Evolutionary conservation across 2,113 vertebrate species (phyloP), one percentile per base, ranked within the genome.

Genomic region (Centropus bengalensis): DNA sequence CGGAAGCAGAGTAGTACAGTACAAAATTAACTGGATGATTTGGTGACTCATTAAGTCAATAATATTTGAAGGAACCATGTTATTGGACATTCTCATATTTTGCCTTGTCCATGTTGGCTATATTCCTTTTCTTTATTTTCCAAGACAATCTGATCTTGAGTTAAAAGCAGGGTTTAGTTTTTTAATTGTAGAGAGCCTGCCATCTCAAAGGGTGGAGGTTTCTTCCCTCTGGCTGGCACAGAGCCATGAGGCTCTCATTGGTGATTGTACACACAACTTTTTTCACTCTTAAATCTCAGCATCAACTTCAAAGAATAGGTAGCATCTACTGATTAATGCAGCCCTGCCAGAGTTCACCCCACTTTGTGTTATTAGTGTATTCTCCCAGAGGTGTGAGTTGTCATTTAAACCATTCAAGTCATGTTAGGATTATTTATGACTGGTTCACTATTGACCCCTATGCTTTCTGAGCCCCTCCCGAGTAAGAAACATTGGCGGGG

Each of bases 191-290:
- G 67, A 79, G 30, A 66, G 8, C 14, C 42, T 67, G 19, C 26
- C 9, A 20, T 33, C 33, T 49, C 0, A 0, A 16, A 58, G 45
- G 6, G 9, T 1, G 3, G 6, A 9, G 58, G 3, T n/a, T 24
- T 30, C 18, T 81, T 56, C 27, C 27, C 9, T 40, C 5, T 55
- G 47, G 26, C 0, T 0, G 3, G 23, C n/a, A 20, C 27, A 52
- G 54, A 77, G 26, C 76, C 49, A 21, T 0, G 0, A 30, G n/a
- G 22, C 17, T 49, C 45, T 58, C 0, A 0, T 28, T 0, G 1
- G 20, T 12, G 5, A 7, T 4, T 60, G 22, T 27, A 63, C 82
- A 76, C 5, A 14, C 49, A 92, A 23, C 5, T 42, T 68, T 71
- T 71, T 82, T 52, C n/a, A 6, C 23, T 76, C 12, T 14, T 73